Conservation (phyloP, 2,888 invertebrate genomes). For the Xanthorhoe designata region DNA sequence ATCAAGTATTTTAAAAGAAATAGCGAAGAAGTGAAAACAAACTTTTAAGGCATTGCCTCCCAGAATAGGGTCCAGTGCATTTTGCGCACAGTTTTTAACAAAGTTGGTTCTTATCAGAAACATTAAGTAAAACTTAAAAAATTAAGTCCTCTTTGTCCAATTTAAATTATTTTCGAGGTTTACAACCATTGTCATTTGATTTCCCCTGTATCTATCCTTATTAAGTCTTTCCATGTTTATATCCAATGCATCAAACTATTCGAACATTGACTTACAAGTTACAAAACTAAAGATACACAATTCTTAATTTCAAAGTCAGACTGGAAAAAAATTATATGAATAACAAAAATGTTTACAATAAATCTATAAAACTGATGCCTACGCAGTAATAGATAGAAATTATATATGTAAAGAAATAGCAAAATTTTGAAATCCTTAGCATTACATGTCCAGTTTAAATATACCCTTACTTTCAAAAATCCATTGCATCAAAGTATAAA, state of each 20-base stretch:
- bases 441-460: conserved; percentile 60
- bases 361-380: conserved; percentile 60
- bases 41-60: conserved; percentile 32
- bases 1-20: conserved; percentile 1
- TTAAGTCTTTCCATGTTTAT: conserved; percentile 50
- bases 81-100: conserved; percentile 44
- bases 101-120: conserved; percentile 69
- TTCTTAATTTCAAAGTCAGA: conserved; percentile 50
- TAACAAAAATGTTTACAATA: conserved; percentile 54
- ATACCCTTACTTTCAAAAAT: conserved; percentile 66
- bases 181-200: conserved; percentile 55
- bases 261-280: conserved; percentile 43
- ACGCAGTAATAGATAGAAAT: conserved; percentile 59
- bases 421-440: conserved; percentile 77
- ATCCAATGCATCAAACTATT: conserved; percentile 46
- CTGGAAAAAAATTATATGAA: conserved; percentile 55
- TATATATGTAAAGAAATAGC: conserved; percentile 73
- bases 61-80: conserved; percentile 25
- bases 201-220: conserved; percentile 58
- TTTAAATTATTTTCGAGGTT: conserved; percentile 38
- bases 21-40: conserved; percentile 6
- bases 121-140: conserved; percentile 57
- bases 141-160: conserved; percentile 56
- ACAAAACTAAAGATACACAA: conserved; percentile 47
- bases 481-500: conserved; percentile 66